Base-by-base conservation (phyloP, 23 tunicate genomes). In the Trididemnum nubilum region DNA sequence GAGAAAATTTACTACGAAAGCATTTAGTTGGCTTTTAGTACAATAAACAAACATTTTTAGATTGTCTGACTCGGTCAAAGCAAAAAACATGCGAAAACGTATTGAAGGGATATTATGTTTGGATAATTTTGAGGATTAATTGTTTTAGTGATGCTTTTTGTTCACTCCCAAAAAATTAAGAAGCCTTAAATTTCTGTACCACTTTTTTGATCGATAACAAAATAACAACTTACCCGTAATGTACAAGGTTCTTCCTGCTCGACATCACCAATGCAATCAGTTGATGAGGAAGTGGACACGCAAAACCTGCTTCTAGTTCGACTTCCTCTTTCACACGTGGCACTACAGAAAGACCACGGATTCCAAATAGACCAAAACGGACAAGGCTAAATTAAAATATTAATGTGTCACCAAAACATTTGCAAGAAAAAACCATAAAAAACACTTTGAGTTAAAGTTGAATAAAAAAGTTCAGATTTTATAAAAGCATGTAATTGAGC, bases 321-420 rank as follows among this genome's bases (percentile, higher is more conserved):
- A 35, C 30, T 71, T n/a, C 97, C 97, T 3, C 69, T 64, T 21
- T 76, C 93, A 58, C 97, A 92, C 2, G 89, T 75, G 1, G 81
- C 85, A 23, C 83, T 78, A 58, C 97, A 92, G 3, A 26, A 63
- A 1, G 81, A 28, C 89, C 90, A 90, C 40, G 73, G 23, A 0
- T 24, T 34, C 86, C 90, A 92, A n/a, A 69, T 19, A 22, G 81
- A 58, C 94, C 79, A 73, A 22, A 26, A 15, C 21, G 59, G 60
- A 27, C 79, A 73, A 15, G 33, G 34, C 79, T 73, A 29, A n/a
- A n/a, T n/a, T 2, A 73, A 73, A 77, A 54, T 38, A 39, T 69
- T 9, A 5, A 33, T n/a, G n/a, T n/a, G n/a, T n/a, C n/a, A n/a
- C n/a, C n/a, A 15, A 44, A 15, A 44, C 54, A 69, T 33, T 12